Conservation (phyloP, 2,888 invertebrate genomes). For the Pogonocherus hispidulus region DNA sequence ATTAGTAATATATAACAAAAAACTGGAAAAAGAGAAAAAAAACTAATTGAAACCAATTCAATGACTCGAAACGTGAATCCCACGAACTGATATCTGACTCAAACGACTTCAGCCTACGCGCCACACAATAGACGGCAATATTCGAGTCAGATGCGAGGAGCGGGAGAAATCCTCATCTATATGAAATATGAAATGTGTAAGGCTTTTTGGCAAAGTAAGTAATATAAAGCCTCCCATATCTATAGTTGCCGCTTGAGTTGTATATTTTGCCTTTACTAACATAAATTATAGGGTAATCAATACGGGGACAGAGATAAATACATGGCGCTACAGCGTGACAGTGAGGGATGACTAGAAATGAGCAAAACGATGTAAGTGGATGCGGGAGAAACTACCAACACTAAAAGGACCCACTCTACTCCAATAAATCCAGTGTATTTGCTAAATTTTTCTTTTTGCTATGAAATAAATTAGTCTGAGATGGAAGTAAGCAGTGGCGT, state of each 20-base stretch:
- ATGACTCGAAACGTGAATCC: no score
- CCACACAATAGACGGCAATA: no score
- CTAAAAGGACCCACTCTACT: constrained; percentile 47
- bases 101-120: no score
- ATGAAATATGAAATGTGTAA: constrained; percentile 18
- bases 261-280: constrained; percentile 39
- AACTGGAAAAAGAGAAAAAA: no score
- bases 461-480: constrained; percentile 43
- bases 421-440: constrained; percentile 53
- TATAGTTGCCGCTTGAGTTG: constrained; percentile 31
- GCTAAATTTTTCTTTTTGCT: constrained; percentile 50
- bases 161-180: not conserved
- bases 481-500: constrained; percentile 8
- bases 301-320: constrained; percentile 60
- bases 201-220: constrained; percentile 13
- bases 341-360: constrained; percentile 60
- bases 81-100: no score
- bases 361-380: constrained; percentile 61
- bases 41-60: no score
- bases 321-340: constrained; percentile 55
- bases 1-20: no score
- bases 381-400: constrained; percentile 56
- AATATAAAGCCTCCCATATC: constrained; percentile 20
- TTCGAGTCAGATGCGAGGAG: no score
- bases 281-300: constrained; percentile 62